Evolutionary conservation across 2,888 invertebrate genomes (phyloP).

Genomic region (Synanthedon formicaeformis): DNA sequence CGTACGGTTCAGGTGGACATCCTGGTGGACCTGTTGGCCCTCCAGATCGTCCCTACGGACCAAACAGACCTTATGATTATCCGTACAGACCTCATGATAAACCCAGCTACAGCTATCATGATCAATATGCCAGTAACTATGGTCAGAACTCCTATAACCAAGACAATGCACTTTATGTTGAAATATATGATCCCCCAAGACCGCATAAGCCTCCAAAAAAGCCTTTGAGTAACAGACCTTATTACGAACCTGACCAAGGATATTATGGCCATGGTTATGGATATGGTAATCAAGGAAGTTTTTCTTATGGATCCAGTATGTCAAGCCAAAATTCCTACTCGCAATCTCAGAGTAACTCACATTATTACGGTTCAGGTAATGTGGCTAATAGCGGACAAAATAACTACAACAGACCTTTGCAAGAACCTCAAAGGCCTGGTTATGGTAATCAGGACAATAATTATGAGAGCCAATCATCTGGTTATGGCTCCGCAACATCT

Average conservation of each 20-base stretch:
- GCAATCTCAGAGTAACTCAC: constrained; percentile 22
- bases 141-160: constrained; percentile 27
- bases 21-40: constrained; percentile 19
- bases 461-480: constrained; percentile 6
- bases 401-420: constrained; percentile 9
- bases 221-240: constrained; percentile 23
- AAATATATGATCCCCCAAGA: constrained; percentile 52
- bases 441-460: constrained; percentile 4
- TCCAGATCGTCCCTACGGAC: constrained; percentile 25
- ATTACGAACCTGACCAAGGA: constrained; percentile 17
- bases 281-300: constrained; percentile 21
- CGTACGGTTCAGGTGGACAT: constrained; percentile 17
- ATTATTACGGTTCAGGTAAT: constrained; percentile 13
- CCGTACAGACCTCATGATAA: constrained; percentile 22
- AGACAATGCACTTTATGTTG: constrained; percentile 45
- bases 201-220: constrained; percentile 27
- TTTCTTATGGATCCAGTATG: constrained; percentile 26
- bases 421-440: constrained; percentile 2
- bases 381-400: constrained; percentile 1
- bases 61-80: constrained; percentile 10
- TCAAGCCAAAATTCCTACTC: constrained; percentile 28
- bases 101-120: constrained; percentile 31
- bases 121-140: constrained; percentile 43
- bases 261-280: constrained; percentile 19
- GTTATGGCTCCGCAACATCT: constrained; percentile 6